Evolutionary conservation across 2,888 invertebrate genomes (phyloP), one percentile per base, ranked within the genome.

Genomic region (Pheosia gnoma): DNA sequence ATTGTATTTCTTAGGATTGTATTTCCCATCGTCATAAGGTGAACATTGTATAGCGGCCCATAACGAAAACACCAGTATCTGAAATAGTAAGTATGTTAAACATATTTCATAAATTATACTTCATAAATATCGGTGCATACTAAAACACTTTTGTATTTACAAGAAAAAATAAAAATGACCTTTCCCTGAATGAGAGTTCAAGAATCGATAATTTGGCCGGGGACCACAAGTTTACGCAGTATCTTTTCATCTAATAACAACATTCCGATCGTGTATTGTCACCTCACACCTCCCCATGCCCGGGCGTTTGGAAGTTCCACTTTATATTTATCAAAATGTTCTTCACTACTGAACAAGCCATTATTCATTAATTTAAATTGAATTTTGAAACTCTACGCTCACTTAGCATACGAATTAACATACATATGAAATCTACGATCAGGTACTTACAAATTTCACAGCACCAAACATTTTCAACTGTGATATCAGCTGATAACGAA

Each of bases 11-110:
- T 75, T 75, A 3, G 88, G 90, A 57, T 72, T 80, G 62, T 92
- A 94, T 74, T 89, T 93, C 0, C 91, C 90, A 69, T 87, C 86
- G 43, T 86, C 86, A 59, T 68, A 83, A 0, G 88, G 85, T 41
- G 85, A 83, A 67, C 87, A 82, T 37, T 83, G 72, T 49, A 84
- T 83, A 5, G 77, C 68, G 8, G 83, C 70, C 73, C 84, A 77
- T 61, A 90, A 49, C 0, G 85, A 78, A 39, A 85, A 53, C 39
- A 84, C 57, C 47, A 86, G 65, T 59, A 84, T 67, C 91, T 92
- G 87, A 59, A 90, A 88, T 66, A 56, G 59, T 9, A 13, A 58
- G 57, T 57, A 10, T 55, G 11, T 25, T 25, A 52, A 45, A 7
- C 45, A n/a, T 43, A 37, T 38, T 36, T 58, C 38, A 58, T 39